Conservation (phyloP, 2,888 invertebrate species). For the Lithophane socia region DNA sequence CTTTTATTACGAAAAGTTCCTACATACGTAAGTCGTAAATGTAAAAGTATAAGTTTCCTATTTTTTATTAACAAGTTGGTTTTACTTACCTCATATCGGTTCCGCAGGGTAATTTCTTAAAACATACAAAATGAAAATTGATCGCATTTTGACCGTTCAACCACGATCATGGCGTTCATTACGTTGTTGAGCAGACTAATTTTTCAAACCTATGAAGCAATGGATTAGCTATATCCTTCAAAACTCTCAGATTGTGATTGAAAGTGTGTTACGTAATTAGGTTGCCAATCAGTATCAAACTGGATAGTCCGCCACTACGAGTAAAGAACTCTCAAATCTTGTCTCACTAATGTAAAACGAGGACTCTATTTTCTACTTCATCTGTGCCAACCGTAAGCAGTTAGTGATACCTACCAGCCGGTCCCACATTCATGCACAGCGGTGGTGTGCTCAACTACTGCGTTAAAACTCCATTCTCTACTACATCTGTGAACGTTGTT, state of each 20-base stretch:
- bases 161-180: not conserved
- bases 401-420: constrained; percentile 38
- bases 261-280: not conserved
- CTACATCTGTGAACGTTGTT: not conserved
- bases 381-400: constrained; percentile 6
- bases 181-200: not conserved
- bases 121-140: not conserved
- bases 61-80: too few species aligned
- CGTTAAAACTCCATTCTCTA: constrained; percentile 33
- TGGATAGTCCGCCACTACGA: not conserved
- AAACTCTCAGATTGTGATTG: not conserved
- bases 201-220: not conserved
- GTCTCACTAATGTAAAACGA: not conserved
- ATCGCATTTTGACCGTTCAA: not conserved
- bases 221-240: not conserved
- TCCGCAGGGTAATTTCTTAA: too few species aligned
- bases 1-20: not conserved
- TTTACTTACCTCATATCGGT: too few species aligned
- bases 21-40: not conserved
- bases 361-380: constrained; percentile 11
- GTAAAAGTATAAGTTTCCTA: not conserved
- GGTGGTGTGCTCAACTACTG: constrained; percentile 59
- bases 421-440: constrained; percentile 59
- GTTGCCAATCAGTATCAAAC: not conserved
- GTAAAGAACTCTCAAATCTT: not conserved